These are phyloP conservation scores for Cristatella mucedo DNA, from an alignment of 2,888 invertebrate genomes.

Conservation along the genomic window DNA sequence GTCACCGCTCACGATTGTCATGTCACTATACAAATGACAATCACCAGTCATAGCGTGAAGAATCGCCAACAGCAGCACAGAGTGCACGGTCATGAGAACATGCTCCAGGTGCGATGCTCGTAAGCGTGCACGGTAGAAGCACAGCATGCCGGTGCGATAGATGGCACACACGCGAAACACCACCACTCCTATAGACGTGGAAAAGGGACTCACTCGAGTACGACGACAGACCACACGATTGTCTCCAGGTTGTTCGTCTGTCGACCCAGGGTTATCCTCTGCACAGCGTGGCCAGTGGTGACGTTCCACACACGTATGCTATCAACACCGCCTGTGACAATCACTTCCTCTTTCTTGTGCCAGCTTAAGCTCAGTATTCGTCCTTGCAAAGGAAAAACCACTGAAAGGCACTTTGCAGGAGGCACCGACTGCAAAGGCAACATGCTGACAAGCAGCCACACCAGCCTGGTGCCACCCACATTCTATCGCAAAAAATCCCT, in stretches of 20 bases:
- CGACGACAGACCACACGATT: conserved; percentile 70
- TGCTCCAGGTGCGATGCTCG: too few relatives aligned
- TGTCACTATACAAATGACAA: conserved; percentile 44
- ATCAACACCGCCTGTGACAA: conserved; percentile 62
- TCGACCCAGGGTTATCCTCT: conserved; percentile 58
- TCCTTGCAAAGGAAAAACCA: conserved; percentile 29
- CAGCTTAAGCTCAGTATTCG: conserved; percentile 73
- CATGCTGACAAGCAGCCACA: too few relatives aligned
- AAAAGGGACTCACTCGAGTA: conserved; percentile 30
- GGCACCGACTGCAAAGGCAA: too few relatives aligned
- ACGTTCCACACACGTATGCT: conserved; percentile 75
- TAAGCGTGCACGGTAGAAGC: too few relatives aligned
- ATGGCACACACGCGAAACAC: too few relatives aligned
- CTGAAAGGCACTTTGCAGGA: too few relatives aligned
- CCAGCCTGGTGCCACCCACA: too few relatives aligned
- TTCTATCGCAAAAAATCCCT: too few relatives aligned
- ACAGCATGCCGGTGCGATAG: too few relatives aligned
- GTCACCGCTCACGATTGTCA: conserved; percentile 72
- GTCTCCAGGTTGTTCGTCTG: conserved; percentile 50
- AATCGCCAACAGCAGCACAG: conserved; percentile 4
- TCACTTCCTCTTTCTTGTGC: conserved; percentile 54
- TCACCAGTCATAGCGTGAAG: conserved; percentile 3
- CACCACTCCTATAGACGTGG: neutral
- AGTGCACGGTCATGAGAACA: conserved; percentile 6
- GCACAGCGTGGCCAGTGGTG: conserved; percentile 62